Conservation (phyloP, 2,797 vertebrate species). For the Danio choprae region DNA sequence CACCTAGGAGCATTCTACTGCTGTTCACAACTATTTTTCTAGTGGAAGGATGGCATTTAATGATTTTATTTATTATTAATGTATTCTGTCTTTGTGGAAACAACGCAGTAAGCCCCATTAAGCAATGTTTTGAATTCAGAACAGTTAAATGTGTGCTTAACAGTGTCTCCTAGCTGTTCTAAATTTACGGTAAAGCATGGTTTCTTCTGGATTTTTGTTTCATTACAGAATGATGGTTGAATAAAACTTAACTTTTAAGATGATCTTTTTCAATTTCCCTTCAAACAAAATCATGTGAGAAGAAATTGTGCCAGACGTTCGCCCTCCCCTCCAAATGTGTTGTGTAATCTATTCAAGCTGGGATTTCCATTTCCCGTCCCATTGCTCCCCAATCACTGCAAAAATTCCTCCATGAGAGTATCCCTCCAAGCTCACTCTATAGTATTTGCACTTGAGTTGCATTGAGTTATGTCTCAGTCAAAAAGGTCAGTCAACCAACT, state of each 20-base stretch:
- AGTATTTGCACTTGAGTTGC: background rate
- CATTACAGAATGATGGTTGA: background rate
- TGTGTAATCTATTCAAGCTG: constrained; percentile 11
- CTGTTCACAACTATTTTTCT: too few relatives aligned
- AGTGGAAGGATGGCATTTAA: too few relatives aligned
- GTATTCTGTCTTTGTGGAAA: too few relatives aligned
- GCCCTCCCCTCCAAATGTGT: background rate
- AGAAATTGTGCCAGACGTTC: background rate
- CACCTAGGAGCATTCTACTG: too few relatives aligned
- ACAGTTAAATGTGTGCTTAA: too few relatives aligned
- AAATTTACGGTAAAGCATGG: background rate
- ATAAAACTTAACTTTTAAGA: background rate
- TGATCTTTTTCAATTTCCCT: background rate
- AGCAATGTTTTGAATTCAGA: too few relatives aligned
- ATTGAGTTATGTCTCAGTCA: background rate
- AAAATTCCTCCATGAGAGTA: background rate
- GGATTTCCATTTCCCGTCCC: constrained; percentile 25
- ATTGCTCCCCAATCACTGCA: background rate
- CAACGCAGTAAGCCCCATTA: too few relatives aligned
- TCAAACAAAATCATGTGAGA: background rate
- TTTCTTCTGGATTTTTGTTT: background rate
- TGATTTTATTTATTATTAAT: too few relatives aligned
- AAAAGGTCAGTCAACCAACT: background rate
- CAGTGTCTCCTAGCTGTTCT: too few relatives aligned
- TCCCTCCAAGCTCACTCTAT: background rate